Percentiles rank a stretch among this genome's conserved stretches.
Evolutionary conservation across 2,113 vertebrate species (phyloP).

Genomic region (Planiliza haematocheilus): DNA sequence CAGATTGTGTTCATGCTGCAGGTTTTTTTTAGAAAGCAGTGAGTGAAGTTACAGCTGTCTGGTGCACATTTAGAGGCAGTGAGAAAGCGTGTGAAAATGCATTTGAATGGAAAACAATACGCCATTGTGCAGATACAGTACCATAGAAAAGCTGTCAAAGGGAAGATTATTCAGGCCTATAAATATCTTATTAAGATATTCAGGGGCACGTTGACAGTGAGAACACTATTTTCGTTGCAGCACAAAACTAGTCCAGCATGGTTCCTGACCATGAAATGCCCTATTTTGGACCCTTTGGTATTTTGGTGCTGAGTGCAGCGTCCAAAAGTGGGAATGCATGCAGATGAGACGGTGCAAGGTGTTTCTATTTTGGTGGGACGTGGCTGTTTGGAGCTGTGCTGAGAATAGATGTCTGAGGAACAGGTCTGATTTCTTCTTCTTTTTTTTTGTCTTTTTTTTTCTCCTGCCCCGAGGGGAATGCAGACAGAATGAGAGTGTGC

Average conservation of each 20-base stretch:
- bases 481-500: constrained; percentile 1
- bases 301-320: constrained; percentile 10
- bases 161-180: neutral
- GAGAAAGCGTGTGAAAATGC: constrained; percentile 10
- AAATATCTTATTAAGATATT: constrained; percentile 32
- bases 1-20: constrained; percentile 38
- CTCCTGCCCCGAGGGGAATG: neutral
- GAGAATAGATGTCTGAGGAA: constrained; percentile 36
- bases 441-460: neutral
- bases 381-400: constrained; percentile 22
- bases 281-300: constrained; percentile 5
- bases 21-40: constrained; percentile 18
- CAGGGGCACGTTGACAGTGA: constrained; percentile 16
- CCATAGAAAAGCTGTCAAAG: constrained; percentile 4
- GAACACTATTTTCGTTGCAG: constrained; percentile 23
- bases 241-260: constrained; percentile 16
- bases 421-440: constrained; percentile 7
- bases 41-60: constrained; percentile 3
- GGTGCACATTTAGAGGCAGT: neutral
- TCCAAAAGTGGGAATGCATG: constrained; percentile 20
- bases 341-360: constrained; percentile 17
- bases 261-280: constrained; percentile 45
- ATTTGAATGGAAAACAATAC: constrained; percentile 8
- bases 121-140: neutral
- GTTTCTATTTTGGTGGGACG: constrained; percentile 48